A percentile compares a stretch with the other conserved stretches of the same genome.
Evolutionary conservation across 2,888 invertebrate genomes (phyloP).

Genomic region (Dryobota labecula): DNA sequence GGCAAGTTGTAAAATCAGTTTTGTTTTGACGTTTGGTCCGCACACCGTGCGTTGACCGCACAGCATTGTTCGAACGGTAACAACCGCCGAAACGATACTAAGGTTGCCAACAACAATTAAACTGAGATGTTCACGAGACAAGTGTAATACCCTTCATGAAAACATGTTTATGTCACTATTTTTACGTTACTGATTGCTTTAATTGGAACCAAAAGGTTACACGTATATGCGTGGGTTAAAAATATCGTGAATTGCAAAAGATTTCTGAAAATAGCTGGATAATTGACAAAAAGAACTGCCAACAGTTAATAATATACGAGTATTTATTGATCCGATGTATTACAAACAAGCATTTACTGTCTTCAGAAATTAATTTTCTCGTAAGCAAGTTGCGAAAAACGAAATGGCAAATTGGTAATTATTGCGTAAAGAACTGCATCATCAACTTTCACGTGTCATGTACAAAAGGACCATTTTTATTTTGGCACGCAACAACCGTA

Average conservation of each 20-base stretch:
- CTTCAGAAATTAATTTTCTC: slow-evolving; percentile 19
- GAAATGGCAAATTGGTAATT: slow-evolving; percentile 7
- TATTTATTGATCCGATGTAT: slow-evolving; percentile 28
- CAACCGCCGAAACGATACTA: slow-evolving; percentile 68
- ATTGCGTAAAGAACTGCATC: slow-evolving; percentile 17
- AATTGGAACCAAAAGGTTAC: slow-evolving; percentile 29
- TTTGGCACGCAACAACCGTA: slow-evolving; percentile 33
- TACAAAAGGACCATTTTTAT: too few species aligned
- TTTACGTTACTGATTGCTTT: slow-evolving; percentile 44
- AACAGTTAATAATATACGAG: too few species aligned
- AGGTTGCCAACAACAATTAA: slow-evolving; percentile 73
- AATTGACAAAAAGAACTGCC: slow-evolving; percentile 16
- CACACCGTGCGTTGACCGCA: slow-evolving; percentile 61
- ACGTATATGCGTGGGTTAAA: slow-evolving; percentile 12
- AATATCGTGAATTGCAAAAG: slow-evolving; percentile 23
- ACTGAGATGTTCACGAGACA: slow-evolving; percentile 64
- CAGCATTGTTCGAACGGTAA: slow-evolving; percentile 68
- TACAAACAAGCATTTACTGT: slow-evolving; percentile 9
- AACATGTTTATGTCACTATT: slow-evolving; percentile 43
- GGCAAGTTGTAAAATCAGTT: slow-evolving; percentile 65
- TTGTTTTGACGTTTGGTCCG: slow-evolving; percentile 64
- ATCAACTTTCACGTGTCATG: neutral
- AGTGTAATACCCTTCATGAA: slow-evolving; percentile 37
- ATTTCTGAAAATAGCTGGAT: slow-evolving; percentile 32
- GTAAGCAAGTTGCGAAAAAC: slow-evolving; percentile 11